Base-by-base conservation (phyloP, 2,113 vertebrate species). In the Bubo bubo region DNA sequence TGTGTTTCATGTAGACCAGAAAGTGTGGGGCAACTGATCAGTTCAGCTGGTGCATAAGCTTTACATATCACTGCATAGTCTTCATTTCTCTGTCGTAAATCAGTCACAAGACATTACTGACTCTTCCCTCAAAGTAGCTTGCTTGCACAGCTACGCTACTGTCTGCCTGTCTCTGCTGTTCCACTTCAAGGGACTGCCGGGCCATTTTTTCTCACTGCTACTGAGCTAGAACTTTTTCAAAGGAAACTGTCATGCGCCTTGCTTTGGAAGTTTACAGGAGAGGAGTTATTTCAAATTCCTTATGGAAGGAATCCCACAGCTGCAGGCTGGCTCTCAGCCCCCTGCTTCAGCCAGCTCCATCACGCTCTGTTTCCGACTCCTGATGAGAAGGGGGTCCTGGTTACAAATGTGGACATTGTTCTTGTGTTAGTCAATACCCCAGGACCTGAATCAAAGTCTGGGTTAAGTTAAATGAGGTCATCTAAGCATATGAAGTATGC, bases 301-400 rank as follows among this genome's bases (percentile, higher is more conserved):
- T 56, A 68, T 1, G 2, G n/a, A 88, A 90, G n/a, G 23, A 79
- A 58, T 12, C 34, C 10, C 52, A 32, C 15, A 84, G n/a, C 43
- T 6, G 0, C 0, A 0, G 49, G 19, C 55, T 64, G 70, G 14
- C 39, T 93, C 37, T 64, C n/a, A 74, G 37, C 10, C 35, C 24
- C 26, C 24, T 50, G 34, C 14, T 92, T 82, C 71, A 64, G 35
- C 20, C 45, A 76, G 50, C 5, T 89, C 32, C 67, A 75, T 56
- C 62, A 64, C 1, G 3, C 55, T 68, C 47, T 70, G 45, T 74
- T 93, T 70, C 66, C 83, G 47, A n/a, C 16, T 75, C 62, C 76
- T 49, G 52, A 70, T 37, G 66, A 74, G 72, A 82, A 70, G 14
- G 5, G 8, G 8, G 18, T 92, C 62, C 39, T 79, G 5, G 10